Evolutionary conservation across 92 coral and sea anemone genomes (phyloP).

Genomic region (Epizoanthus rinbou): DNA sequence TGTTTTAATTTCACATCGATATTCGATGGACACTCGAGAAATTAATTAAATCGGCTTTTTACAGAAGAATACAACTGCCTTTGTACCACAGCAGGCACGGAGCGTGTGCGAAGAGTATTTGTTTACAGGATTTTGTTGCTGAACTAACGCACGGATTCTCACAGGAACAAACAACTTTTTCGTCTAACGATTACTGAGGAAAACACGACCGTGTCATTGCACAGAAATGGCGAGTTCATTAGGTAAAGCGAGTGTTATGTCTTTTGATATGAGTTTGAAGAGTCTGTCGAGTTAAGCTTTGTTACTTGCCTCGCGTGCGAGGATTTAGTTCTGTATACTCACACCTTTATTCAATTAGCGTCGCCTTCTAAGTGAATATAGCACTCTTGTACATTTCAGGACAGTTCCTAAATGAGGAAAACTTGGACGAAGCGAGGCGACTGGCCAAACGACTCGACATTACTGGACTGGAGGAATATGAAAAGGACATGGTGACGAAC

Average conservation of each 20-base stretch:
- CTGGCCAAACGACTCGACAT: slow-evolving; percentile 79
- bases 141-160: not conserved
- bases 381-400: slow-evolving; percentile 62
- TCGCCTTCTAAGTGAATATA: slow-evolving; percentile 5
- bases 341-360: slow-evolving; percentile 48
- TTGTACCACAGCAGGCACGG: slow-evolving; percentile 12
- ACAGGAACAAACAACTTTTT: slow-evolving; percentile 1
- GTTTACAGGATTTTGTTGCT: not conserved
- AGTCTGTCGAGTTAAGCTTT: not conserved
- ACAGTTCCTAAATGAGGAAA: slow-evolving; percentile 94
- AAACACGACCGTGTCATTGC: slow-evolving; percentile 41
- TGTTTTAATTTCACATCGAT: not conserved
- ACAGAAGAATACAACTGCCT: slow-evolving; percentile 12
- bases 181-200: slow-evolving; percentile 13
- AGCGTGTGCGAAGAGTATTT: slow-evolving; percentile 26
- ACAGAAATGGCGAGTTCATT: slow-evolving; percentile 95
- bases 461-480: slow-evolving; percentile 77
- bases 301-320: slow-evolving; percentile 12
- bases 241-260: slow-evolving; percentile 65
- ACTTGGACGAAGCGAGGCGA: slow-evolving; percentile 91
- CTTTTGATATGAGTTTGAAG: slow-evolving; percentile 21
- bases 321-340: slow-evolving; percentile 60
- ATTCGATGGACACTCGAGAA: slow-evolving; percentile 18
- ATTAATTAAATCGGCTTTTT: slow-evolving; percentile 1
- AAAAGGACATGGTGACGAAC: slow-evolving; percentile 84